These are phyloP conservation scores for Eupithecia abbreviata DNA, from an alignment of 2,888 invertebrate species.

Conservation along the genomic window DNA sequence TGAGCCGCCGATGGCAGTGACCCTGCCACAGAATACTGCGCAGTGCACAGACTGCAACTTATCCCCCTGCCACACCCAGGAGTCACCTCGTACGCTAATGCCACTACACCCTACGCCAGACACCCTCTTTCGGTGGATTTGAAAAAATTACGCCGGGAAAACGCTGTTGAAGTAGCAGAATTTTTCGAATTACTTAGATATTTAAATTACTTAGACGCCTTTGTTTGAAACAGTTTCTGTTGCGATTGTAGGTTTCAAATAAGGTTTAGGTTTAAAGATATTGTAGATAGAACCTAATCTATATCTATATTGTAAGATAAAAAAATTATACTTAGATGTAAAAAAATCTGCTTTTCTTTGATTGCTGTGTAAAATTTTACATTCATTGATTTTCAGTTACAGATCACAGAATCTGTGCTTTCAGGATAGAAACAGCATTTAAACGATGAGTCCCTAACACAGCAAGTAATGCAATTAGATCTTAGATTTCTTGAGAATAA, in stretches of 20 bases:
- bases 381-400: too few relatives aligned
- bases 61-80: conserved; percentile 48
- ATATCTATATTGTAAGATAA: neutral
- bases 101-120: conserved; percentile 38
- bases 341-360: too few relatives aligned
- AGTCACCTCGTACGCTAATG: conserved; percentile 38
- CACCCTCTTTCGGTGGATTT: conserved; percentile 39
- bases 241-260: neutral
- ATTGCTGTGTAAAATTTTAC: too few relatives aligned
- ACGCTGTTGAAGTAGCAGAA: conserved; percentile 14
- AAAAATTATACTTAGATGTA: too few relatives aligned
- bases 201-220: neutral
- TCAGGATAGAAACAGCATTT: neutral
- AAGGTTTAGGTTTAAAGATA: neutral
- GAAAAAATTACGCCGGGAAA: conserved; percentile 36
- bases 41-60: conserved; percentile 27
- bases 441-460: neutral
- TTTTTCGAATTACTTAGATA: neutral
- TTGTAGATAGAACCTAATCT: neutral
- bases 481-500: neutral
- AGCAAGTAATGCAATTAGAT: neutral
- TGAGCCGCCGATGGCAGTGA: conserved; percentile 84
- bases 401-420: neutral
- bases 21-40: conserved; percentile 76
- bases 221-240: neutral